Evolutionary conservation across 2,797 vertebrate species (phyloP).

Genomic region (Pteropus rufus): DNA sequence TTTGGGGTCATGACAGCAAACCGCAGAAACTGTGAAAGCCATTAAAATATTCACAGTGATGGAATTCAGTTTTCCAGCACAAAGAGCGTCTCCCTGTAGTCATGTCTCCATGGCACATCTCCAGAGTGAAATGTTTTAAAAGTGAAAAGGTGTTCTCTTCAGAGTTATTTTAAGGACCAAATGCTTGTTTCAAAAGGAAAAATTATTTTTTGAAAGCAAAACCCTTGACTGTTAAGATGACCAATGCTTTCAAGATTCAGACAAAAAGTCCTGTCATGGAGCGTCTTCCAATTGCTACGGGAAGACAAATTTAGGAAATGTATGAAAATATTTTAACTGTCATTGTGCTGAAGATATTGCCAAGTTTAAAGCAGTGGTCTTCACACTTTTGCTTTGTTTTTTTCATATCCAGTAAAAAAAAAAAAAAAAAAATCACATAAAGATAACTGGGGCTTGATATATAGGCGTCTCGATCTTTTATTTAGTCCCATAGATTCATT

Average conservation of each 20-base stretch:
- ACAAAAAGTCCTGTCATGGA: not conserved
- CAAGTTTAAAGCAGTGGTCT: not conserved
- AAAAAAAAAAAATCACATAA: not conserved
- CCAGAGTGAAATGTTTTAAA: slow-evolving; percentile 50
- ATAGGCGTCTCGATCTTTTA: not conserved
- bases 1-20: slow-evolving; percentile 36
- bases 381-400: not conserved
- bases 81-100: slow-evolving; percentile 9
- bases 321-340: not conserved
- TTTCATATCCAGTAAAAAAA: not conserved
- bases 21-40: slow-evolving; percentile 31
- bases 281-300: not conserved
- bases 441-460: not conserved
- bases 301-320: not conserved
- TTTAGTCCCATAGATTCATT: not conserved
- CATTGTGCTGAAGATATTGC: not conserved
- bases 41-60: slow-evolving; percentile 41
- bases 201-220: slow-evolving; percentile 47
- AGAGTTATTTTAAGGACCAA: slow-evolving; percentile 54
- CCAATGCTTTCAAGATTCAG: not conserved
- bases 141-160: slow-evolving; percentile 15
- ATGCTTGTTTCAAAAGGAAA: slow-evolving; percentile 21
- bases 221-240: not conserved
- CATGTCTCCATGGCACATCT: not conserved
- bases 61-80: slow-evolving; percentile 34